Evolutionary conservation across 1,140 invertebrate genomes (phyloP).

Genomic region (Maconellicoccus hirsutus): DNA sequence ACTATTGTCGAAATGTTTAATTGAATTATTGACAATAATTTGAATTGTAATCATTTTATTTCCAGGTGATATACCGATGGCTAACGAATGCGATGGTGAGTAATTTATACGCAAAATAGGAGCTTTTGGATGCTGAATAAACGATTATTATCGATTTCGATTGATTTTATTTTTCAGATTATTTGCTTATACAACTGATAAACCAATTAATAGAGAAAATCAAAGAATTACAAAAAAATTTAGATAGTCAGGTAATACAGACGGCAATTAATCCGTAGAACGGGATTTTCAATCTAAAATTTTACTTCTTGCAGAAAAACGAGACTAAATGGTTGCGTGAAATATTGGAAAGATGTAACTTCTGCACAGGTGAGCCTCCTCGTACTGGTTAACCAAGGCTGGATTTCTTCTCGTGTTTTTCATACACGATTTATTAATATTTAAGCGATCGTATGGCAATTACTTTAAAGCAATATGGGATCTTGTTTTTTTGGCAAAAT

Average conservation of each 20-base stretch:
- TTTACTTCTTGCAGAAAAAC: constrained; percentile 43
- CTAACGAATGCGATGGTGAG: constrained; percentile 47
- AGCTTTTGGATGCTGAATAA: too few relatives aligned
- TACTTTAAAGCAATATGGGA: neutral
- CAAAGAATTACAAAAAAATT: constrained; percentile 52
- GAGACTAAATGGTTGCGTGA: constrained; percentile 56
- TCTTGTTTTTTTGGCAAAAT: neutral
- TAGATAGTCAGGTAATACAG: constrained; percentile 42
- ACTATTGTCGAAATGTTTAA: neutral
- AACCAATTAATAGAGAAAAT: constrained; percentile 60
- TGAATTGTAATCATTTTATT: too few relatives aligned
- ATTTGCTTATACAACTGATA: constrained; percentile 50
- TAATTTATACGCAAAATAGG: neutral
- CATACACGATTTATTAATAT: neutral
- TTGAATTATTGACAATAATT: neutral
- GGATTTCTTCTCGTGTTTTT: constrained; percentile 14
- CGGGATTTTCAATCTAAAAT: neutral
- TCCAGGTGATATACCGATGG: constrained; percentile 59
- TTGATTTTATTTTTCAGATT: constrained; percentile 39
- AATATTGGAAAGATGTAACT: constrained; percentile 64
- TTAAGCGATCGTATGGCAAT: neutral
- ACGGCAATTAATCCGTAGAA: neutral
- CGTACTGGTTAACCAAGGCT: constrained; percentile 26
- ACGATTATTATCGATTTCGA: too few relatives aligned
- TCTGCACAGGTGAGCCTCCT: constrained; percentile 40